Evolutionary conservation across 2,113 vertebrate genomes (phyloP).

Genomic region (Trematomus loennbergii): DNA sequence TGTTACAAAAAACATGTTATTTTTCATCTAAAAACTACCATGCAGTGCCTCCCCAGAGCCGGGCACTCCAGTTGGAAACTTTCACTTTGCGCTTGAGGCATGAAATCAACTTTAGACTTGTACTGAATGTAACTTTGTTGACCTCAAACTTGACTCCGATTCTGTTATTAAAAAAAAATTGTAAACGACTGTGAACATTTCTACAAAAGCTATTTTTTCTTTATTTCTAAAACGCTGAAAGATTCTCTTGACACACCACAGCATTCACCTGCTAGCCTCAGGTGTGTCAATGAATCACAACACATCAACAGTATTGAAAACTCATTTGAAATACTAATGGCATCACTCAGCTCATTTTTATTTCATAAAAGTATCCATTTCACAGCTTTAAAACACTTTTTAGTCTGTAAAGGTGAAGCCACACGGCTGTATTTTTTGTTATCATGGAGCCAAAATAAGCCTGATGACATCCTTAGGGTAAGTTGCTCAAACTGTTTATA

Average conservation of each 20-base stretch:
- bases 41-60: constrained; percentile 17
- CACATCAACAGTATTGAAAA: background rate
- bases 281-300: constrained; percentile 27
- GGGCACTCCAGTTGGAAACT: background rate
- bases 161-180: background rate
- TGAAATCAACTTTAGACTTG: constrained; percentile 36
- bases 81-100: constrained; percentile 13
- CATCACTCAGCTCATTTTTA: background rate
- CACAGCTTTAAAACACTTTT: background rate
- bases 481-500: background rate
- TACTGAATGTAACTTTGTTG: constrained; percentile 1
- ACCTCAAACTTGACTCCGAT: background rate
- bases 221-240: background rate
- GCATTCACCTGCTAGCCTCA: constrained; percentile 2
- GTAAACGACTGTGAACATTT: constrained; percentile 1
- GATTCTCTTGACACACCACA: constrained; percentile 13
- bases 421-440: no score
- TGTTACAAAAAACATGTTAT: constrained; percentile 21
- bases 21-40: background rate
- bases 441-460: background rate
- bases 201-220: constrained; percentile 2
- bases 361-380: background rate
- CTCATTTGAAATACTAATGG: background rate
- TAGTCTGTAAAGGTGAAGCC: background rate
- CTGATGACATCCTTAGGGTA: background rate